phyloP scores from a whole-genome alignment of 2,113 vertebrate genomes.

The Deroptyus accipitrinus region DNA sequence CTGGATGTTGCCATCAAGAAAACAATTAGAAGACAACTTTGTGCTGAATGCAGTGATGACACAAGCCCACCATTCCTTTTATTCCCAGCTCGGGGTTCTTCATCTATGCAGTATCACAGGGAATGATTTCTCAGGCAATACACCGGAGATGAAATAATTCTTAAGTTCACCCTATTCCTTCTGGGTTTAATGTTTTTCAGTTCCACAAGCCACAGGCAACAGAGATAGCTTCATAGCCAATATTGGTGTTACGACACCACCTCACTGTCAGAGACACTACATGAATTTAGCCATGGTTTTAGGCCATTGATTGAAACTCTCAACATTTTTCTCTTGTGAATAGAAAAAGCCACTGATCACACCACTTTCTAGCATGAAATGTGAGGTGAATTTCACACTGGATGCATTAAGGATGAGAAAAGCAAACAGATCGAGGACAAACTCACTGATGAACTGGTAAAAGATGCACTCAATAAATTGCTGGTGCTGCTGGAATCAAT shows the following conservation, averaged over 20 bases:
- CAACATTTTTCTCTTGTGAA: background rate
- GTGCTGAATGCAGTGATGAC: background rate
- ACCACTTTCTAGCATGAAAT: background rate
- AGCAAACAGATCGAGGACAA: background rate
- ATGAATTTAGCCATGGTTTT: background rate
- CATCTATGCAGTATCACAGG: background rate
- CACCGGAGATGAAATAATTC: fast-evolving
- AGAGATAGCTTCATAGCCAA: background rate
- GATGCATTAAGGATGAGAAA: background rate
- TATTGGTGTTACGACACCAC: background rate
- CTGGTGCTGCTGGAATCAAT: background rate
- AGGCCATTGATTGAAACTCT: background rate
- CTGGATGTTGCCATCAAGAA: background rate
- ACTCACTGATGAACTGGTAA: background rate
- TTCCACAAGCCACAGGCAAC: background rate
- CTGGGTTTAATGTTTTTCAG: background rate
- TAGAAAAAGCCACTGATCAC: background rate
- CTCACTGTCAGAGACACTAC: background rate
- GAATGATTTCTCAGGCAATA: background rate
- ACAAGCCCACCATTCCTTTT: background rate
- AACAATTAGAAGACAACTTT: background rate
- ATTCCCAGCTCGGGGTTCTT: background rate
- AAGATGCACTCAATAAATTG: background rate
- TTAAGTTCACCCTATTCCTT: background rate
- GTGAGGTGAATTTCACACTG: background rate